Evolutionary conservation across 2,888 invertebrate genomes (phyloP), one percentile per base, ranked within the genome.

Genomic region (Boloria euphrosyne): DNA sequence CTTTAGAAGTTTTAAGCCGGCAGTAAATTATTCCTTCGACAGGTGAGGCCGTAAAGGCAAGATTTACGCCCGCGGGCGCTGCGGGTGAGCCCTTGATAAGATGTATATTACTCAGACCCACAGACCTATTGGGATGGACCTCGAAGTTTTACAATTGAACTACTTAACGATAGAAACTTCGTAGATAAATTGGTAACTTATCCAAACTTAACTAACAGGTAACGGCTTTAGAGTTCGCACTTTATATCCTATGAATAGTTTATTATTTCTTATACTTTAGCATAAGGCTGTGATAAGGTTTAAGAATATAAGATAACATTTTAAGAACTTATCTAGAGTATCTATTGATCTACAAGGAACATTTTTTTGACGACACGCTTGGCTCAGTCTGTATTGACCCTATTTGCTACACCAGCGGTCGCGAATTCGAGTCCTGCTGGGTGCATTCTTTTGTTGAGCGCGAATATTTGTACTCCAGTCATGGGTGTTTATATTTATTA

Each of bases 21-120:
- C 86, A 88, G 89, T 92, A 92, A 91, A 92, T 92, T 92, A 91
- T 90, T 89, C 89, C 81, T 85, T 90, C 89, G 91, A 90, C 91
- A 92, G 91, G 91, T 91, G 86, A 89, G 89, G 89, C 87, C 85
- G 91, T 91, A 89, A 90, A 90, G 88, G 90, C 81, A 89, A 91
- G 91, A 92, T 92, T 91, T 92, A 92, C 89, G 89, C 86, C 82
- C 78, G 81, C 80, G 84, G 89, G 84, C 83, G 81, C 84, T 78
- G 79, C 84, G 85, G 85, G 84, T 78, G 84, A 83, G 79, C 81
- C 85, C 85, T 81, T 85, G 90, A 89, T 91, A 90, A 90, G 88
- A 89, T 88, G 89, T 90, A 89, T 90, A 90, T 89, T 87, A 86
- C 87, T 80, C 78, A 80, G 79, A 80, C 84, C 80, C 87, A 10